These are phyloP conservation scores for Microcebus murinus DNA, from an alignment of 2,113 vertebrate species.

Conservation along the genomic window DNA sequence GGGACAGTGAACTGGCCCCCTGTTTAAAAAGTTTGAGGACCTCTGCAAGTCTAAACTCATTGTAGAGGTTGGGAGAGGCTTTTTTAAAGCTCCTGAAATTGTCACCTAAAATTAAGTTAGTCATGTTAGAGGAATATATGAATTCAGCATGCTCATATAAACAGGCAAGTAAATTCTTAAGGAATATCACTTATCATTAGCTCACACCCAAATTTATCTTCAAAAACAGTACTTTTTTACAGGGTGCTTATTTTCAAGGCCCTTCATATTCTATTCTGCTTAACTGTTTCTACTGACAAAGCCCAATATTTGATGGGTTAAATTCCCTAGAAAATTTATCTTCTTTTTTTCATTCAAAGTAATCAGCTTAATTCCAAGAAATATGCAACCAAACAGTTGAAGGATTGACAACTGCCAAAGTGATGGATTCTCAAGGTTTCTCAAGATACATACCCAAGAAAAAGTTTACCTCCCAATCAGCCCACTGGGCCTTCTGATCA, in stretches of 20 bases:
- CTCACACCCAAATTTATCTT: background rate
- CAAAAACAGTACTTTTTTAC: slow-evolving; percentile 27
- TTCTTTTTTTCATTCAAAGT: background rate
- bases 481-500: background rate
- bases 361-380: slow-evolving; percentile 12
- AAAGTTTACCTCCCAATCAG: background rate
- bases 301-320: background rate
- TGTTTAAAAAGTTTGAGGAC: too few species aligned
- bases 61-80: background rate
- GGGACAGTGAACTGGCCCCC: too few species aligned
- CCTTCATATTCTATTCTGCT: background rate
- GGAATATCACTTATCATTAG: background rate
- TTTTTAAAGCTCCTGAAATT: background rate
- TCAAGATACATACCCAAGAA: background rate
- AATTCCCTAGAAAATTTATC: slow-evolving; percentile 41
- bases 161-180: slow-evolving; percentile 19
- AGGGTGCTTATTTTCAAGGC: background rate
- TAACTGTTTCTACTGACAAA: slow-evolving; percentile 28
- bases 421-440: background rate
- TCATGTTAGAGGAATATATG: background rate
- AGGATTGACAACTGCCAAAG: background rate
- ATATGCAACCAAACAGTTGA: background rate
- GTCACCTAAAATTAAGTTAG: slow-evolving; percentile 6
- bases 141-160: background rate
- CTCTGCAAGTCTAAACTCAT: background rate